Evolutionary conservation across 2,113 vertebrate species (phyloP).

Genomic region (Labeo rohita): DNA sequence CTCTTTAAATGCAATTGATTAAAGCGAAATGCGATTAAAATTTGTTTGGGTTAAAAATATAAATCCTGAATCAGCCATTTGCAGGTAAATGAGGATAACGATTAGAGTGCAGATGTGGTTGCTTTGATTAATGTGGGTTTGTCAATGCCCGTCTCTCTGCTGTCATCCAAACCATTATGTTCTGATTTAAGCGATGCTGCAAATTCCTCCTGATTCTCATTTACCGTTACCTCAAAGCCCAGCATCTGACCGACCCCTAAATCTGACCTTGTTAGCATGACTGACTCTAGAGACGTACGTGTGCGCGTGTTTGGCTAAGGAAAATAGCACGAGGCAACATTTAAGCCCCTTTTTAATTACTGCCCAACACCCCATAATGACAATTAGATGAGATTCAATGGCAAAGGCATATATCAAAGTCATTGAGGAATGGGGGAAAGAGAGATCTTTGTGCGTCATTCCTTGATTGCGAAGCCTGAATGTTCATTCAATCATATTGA

Average conservation of each 20-base stretch:
- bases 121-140: constrained; percentile 46
- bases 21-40: constrained; percentile 42
- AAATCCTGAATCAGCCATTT: constrained; percentile 50
- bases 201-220: constrained; percentile 42
- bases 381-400: constrained; percentile 31
- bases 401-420: constrained; percentile 35
- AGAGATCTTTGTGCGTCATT: constrained; percentile 28
- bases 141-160: constrained; percentile 31
- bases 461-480: constrained; percentile 26
- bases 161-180: constrained; percentile 47
- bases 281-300: constrained; percentile 2
- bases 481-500: constrained; percentile 23
- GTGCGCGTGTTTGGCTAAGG: constrained; percentile 6
- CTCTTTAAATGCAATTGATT: constrained; percentile 36
- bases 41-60: constrained; percentile 39
- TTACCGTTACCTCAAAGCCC: constrained; percentile 26
- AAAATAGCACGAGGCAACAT: constrained; percentile 18
- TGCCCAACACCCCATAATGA: constrained; percentile 42
- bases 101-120: constrained; percentile 42
- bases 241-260: constrained; percentile 34
- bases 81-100: constrained; percentile 52
- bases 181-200: constrained; percentile 41
- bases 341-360: constrained; percentile 36
- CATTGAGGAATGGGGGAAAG: constrained; percentile 18
- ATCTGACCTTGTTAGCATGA: constrained; percentile 42